Percentiles rank a stretch among this genome's conserved stretches.
These are phyloP conservation scores for Cephus sareptanus DNA, from an alignment of 2,888 invertebrate species.

Conservation along the genomic window DNA sequence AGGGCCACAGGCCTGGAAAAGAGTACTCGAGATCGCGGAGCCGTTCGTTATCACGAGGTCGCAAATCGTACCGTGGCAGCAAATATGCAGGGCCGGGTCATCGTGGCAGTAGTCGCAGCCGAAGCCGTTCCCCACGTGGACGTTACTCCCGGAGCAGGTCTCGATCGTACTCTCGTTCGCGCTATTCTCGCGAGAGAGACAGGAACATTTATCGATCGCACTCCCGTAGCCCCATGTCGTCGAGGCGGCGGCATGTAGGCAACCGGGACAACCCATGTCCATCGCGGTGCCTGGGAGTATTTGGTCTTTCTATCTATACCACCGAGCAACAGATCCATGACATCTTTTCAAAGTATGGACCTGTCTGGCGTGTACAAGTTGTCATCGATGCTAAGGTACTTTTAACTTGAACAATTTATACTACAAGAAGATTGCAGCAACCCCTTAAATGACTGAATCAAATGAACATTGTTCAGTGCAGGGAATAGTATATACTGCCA, in stretches of 20 bases:
- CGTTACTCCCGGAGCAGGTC: slow-evolving; percentile 76
- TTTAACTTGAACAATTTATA: slow-evolving; percentile 9
- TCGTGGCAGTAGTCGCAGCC: slow-evolving; percentile 69
- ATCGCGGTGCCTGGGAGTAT: slow-evolving; percentile 92
- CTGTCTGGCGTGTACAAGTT: slow-evolving; percentile 91
- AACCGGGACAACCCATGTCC: slow-evolving; percentile 89
- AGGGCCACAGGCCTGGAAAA: slow-evolving; percentile 56
- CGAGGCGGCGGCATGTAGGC: slow-evolving; percentile 80
- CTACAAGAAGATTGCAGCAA: slow-evolving; percentile 2
- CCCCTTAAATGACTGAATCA: not conserved
- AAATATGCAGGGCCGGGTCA: slow-evolving; percentile 52
- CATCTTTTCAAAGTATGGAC: slow-evolving; percentile 92
- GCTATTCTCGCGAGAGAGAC: slow-evolving; percentile 72
- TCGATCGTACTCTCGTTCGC: slow-evolving; percentile 68
- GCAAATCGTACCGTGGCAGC: slow-evolving; percentile 58
- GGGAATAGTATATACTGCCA: slow-evolving; percentile 48
- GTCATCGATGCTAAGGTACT: slow-evolving; percentile 94
- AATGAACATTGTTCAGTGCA: slow-evolving; percentile 4
- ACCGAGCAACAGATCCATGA: slow-evolving; percentile 92
- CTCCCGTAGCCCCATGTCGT: slow-evolving; percentile 86
- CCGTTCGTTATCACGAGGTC: slow-evolving; percentile 62
- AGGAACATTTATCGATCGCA: slow-evolving; percentile 74
- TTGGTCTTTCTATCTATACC: slow-evolving; percentile 93
- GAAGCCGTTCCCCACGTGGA: slow-evolving; percentile 71
- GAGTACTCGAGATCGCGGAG: slow-evolving; percentile 64